Conservation (phyloP, 1,140 invertebrate species). For the Drosophila erecta region DNA sequence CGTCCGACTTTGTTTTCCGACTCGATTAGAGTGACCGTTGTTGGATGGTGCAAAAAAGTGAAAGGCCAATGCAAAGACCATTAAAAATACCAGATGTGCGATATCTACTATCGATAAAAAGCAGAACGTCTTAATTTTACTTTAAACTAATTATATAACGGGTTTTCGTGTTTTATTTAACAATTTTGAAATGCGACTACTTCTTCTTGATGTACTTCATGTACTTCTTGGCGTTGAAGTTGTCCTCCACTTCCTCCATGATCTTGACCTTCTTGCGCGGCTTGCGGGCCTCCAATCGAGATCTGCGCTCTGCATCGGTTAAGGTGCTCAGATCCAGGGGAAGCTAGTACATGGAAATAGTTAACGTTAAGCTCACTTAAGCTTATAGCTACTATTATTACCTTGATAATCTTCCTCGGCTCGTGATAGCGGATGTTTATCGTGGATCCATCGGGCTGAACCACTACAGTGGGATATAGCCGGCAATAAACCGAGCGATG, state of each 20-base stretch:
- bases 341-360: slow-evolving; percentile 86
- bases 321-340: slow-evolving; percentile 90
- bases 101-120: neutral
- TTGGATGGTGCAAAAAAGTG: neutral
- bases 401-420: slow-evolving; percentile 93
- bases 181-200: slow-evolving; percentile 18
- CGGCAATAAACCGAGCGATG: slow-evolving; percentile 89
- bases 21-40: slow-evolving; percentile 38
- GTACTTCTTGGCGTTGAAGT: slow-evolving; percentile 92
- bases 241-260: slow-evolving; percentile 91
- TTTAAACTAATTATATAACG: slow-evolving; percentile 38
- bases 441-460: slow-evolving; percentile 93
- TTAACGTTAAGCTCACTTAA: slow-evolving; percentile 1
- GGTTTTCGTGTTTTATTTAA: slow-evolving; percentile 26
- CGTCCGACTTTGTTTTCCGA: slow-evolving; percentile 33
- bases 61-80: too few relatives aligned
- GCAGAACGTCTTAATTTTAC: neutral
- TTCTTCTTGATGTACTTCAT: slow-evolving; percentile 89
- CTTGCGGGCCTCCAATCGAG: slow-evolving; percentile 89
- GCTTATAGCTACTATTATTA: slow-evolving; percentile 73
- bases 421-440: slow-evolving; percentile 92
- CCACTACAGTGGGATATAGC: slow-evolving; percentile 90
- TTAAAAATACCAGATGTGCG: neutral
- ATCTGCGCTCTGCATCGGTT: slow-evolving; percentile 88
- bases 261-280: slow-evolving; percentile 90